Conservation (phyloP, 2,797 vertebrate species). For the Melanotaenia pygmaea region DNA sequence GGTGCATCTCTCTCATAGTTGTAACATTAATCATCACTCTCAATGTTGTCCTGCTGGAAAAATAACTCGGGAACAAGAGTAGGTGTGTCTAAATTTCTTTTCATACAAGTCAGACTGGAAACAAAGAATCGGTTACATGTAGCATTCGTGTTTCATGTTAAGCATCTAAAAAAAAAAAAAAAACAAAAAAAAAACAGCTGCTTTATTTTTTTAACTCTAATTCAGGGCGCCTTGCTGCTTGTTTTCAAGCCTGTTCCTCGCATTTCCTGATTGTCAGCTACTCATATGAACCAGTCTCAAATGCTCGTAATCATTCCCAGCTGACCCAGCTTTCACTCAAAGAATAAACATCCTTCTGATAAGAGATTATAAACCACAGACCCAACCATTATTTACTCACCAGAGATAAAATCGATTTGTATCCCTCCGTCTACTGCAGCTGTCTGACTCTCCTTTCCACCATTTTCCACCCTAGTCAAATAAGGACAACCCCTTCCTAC, state of each 20-base stretch:
- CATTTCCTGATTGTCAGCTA: constrained; percentile 67
- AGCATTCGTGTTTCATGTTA: constrained; percentile 2
- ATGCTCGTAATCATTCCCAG: not conserved
- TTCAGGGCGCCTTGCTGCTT: not conserved
- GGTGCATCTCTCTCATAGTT: constrained; percentile 48
- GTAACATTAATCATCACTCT: constrained; percentile 48
- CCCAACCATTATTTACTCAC: constrained; percentile 69
- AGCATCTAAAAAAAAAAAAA: not conserved
- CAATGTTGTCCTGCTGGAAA: constrained; percentile 54
- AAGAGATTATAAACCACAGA: constrained; percentile 2
- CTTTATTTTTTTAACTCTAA: constrained; percentile 20
- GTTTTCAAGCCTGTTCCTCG: constrained; percentile 25
- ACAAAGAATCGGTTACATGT: constrained; percentile 17
- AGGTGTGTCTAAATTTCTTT: constrained; percentile 63
- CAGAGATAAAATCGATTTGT: constrained; percentile 63
- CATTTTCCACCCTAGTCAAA: constrained; percentile 69
- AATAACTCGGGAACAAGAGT: constrained; percentile 53
- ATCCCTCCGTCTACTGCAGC: constrained; percentile 52
- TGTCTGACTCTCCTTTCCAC: constrained; percentile 60
- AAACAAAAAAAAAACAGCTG: not conserved
- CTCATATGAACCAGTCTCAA: not conserved
- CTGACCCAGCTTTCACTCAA: constrained; percentile 15
- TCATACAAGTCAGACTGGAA: constrained; percentile 46
- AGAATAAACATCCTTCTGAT: constrained; percentile 19
- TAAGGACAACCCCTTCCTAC: constrained; percentile 60